Percentiles rank a stretch among this genome's conserved stretches.
Evolutionary conservation across 30 jellyfish, hydroid and myxozoan genomes (phyloP).

Genomic region (Catostylus mosaicus): DNA sequence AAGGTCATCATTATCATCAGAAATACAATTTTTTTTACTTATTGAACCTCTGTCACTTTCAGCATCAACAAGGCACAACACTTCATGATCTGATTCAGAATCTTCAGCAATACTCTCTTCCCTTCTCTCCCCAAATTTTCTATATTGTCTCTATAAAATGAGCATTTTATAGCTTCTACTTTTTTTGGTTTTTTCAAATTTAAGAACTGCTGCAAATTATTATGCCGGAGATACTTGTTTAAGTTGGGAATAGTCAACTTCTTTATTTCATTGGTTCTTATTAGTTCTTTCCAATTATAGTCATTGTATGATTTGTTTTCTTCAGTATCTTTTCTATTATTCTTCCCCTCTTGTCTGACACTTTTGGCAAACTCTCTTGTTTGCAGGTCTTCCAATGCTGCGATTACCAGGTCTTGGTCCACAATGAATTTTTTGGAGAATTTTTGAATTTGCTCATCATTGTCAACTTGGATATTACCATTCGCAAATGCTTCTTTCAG

Average conservation of each 20-base stretch:
- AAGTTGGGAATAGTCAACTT: not conserved
- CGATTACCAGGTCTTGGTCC: slow-evolving; percentile 4
- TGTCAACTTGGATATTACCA: not conserved
- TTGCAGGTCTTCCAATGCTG: slow-evolving; percentile 27
- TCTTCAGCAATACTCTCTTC: not conserved
- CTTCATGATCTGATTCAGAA: not conserved
- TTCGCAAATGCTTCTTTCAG: slow-evolving; percentile 3
- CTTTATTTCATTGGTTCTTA: not conserved
- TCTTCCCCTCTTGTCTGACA: slow-evolving; percentile 14
- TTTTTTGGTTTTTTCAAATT: slow-evolving; percentile 18
- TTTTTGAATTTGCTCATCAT: slow-evolving; percentile 11
- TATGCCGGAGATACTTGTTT: not conserved
- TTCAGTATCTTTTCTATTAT: slow-evolving; percentile 7
- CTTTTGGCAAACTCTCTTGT: not conserved
- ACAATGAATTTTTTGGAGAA: slow-evolving; percentile 15
- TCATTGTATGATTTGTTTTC: slow-evolving; percentile 10
- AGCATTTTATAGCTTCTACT: not conserved
- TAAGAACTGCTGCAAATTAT: not conserved
- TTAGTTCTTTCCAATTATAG: slow-evolving; percentile 13
- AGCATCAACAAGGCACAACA: slow-evolving; percentile 3
- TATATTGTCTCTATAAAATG: not conserved
- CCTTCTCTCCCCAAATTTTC: not conserved
- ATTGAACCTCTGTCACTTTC: not conserved
- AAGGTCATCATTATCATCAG: not conserved
- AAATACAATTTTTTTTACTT: too few species aligned